A percentile compares a stretch with the other conserved stretches of the same genome.
phyloP scores from a whole-genome alignment of 2,888 invertebrate species.

The Eupithecia tripunctaria region DNA sequence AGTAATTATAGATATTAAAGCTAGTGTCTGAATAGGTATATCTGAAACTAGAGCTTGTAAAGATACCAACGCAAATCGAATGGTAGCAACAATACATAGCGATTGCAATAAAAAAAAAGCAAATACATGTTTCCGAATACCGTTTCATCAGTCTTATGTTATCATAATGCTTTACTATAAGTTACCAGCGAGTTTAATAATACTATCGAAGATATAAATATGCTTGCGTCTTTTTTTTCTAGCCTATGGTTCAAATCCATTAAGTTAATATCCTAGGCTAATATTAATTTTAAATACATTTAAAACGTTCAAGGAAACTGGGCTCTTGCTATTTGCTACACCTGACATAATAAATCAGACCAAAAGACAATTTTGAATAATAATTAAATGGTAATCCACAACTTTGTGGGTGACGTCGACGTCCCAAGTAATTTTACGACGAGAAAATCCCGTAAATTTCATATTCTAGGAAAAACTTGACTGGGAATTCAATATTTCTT shows the following conservation, averaged over 20 bases:
- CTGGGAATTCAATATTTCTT: background rate
- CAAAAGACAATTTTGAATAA: conserved; percentile 3
- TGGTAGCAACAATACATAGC: background rate
- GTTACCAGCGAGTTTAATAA: background rate
- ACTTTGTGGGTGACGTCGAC: background rate
- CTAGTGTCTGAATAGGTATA: background rate
- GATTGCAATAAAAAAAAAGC: background rate
- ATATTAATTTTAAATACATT: background rate
- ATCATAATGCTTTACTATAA: too few species aligned
- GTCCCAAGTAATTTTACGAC: conserved; percentile 5
- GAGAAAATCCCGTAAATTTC: background rate
- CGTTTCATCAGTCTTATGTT: too few species aligned
- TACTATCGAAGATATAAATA: background rate
- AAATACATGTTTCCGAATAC: background rate
- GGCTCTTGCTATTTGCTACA: background rate
- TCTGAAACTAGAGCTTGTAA: background rate
- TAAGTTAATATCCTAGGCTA: background rate
- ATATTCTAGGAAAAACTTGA: background rate
- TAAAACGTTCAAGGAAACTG: background rate
- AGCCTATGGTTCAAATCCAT: background rate
- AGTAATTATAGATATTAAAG: background rate
- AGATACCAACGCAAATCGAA: background rate
- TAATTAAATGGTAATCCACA: background rate
- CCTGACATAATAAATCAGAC: conserved; percentile 6
- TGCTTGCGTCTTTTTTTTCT: background rate